Percentiles rank a stretch among this genome's conserved stretches.
phyloP scores from a whole-genome alignment of 2,113 vertebrate species.

The Hypomesus transpacificus region DNA sequence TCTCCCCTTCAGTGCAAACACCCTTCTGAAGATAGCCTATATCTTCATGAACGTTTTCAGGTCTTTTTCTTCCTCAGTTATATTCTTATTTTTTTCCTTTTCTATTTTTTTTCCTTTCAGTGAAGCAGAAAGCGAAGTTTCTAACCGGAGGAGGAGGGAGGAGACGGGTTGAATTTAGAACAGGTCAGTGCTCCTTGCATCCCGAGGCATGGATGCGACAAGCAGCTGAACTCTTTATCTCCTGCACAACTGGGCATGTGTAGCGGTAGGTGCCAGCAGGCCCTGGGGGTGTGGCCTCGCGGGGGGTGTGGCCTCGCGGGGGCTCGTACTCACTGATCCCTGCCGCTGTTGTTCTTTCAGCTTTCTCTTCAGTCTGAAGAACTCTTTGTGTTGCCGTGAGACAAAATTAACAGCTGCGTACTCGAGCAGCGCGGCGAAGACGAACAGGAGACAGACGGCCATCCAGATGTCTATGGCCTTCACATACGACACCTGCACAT shows the following conservation, averaged over 20 bases:
- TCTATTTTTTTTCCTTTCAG: slow-evolving; percentile 1
- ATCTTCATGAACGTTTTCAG: slow-evolving; percentile 10
- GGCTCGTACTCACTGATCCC: slow-evolving; percentile 75
- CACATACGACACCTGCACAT: slow-evolving; percentile 86
- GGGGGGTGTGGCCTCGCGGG: slow-evolving; percentile 26
- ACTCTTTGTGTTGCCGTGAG: slow-evolving; percentile 91
- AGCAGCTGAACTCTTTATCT: slow-evolving; percentile 46
- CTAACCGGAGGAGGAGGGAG: slow-evolving; percentile 21
- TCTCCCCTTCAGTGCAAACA: too few species aligned
- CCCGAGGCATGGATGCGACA: slow-evolving; percentile 34
- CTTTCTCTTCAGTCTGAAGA: slow-evolving; percentile 82
- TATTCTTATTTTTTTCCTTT: slow-evolving; percentile 1
- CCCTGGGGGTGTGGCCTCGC: slow-evolving; percentile 42
- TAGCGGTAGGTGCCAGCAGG: slow-evolving; percentile 60
- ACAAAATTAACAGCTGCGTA: slow-evolving; percentile 94
- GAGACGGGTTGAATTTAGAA: slow-evolving; percentile 56
- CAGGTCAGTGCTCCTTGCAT: slow-evolving; percentile 53
- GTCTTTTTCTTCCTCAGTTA: background rate
- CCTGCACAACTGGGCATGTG: slow-evolving; percentile 40
- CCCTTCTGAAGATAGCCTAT: too few species aligned
- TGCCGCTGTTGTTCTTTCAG: slow-evolving; percentile 73
- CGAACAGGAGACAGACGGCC: slow-evolving; percentile 92
- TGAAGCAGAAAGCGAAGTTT: slow-evolving; percentile 17
- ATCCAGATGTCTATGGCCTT: slow-evolving; percentile 98
- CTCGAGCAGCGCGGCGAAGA: slow-evolving; percentile 89